A percentile compares a stretch with the other conserved stretches of the same genome.
Conservation (phyloP, 2,888 invertebrate species). For the Dascillus cervinus region DNA sequence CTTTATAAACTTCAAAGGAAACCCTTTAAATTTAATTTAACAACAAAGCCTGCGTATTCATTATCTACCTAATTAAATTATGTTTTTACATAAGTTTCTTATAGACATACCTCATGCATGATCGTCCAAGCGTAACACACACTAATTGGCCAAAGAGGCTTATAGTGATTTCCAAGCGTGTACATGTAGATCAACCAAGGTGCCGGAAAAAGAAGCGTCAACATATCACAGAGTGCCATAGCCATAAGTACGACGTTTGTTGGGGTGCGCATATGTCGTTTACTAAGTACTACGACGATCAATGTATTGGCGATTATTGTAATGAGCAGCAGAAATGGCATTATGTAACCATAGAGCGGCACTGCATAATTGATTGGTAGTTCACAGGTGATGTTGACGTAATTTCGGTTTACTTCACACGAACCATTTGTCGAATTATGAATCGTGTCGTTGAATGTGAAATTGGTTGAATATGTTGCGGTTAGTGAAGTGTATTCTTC, state of each 20-base stretch:
- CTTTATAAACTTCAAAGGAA: no score
- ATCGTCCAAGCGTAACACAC: conserved; percentile 74
- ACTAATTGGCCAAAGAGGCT: conserved; percentile 64
- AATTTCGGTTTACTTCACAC: conserved; percentile 20
- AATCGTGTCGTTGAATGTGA: conserved; percentile 1
- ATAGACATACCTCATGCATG: conserved; percentile 65
- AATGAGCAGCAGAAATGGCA: conserved; percentile 77
- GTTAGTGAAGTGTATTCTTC: conserved; percentile 7
- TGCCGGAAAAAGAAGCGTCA: conserved; percentile 83
- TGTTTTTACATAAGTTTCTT: background rate
- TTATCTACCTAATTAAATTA: background rate
- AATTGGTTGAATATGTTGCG: conserved; percentile 2
- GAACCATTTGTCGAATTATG: conserved; percentile 8
- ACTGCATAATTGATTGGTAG: conserved; percentile 60
- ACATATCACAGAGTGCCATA: conserved; percentile 94
- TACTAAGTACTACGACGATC: conserved; percentile 82
- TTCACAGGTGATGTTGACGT: conserved; percentile 59
- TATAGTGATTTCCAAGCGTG: conserved; percentile 80
- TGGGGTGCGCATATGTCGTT: conserved; percentile 85
- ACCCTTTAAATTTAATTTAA: no score
- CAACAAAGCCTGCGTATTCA: no score
- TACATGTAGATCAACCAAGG: conserved; percentile 91
- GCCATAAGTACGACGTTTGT: conserved; percentile 89
- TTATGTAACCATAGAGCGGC: conserved; percentile 69
- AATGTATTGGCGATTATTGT: conserved; percentile 88